These are phyloP conservation scores for Lysandra coridon DNA, from an alignment of 2,888 invertebrate genomes.

Conservation along the genomic window DNA sequence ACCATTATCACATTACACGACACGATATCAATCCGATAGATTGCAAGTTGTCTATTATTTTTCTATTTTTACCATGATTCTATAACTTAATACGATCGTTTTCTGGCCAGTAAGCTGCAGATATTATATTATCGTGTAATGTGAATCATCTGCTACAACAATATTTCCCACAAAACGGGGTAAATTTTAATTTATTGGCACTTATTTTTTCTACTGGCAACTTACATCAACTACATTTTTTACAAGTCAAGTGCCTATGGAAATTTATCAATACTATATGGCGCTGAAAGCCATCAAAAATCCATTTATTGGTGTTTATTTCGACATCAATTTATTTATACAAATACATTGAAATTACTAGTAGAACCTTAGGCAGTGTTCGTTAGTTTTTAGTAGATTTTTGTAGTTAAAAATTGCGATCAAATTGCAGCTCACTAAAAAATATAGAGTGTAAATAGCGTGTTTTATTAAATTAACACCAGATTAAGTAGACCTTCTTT, in stretches of 20 bases:
- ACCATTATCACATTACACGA: neutral
- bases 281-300: neutral
- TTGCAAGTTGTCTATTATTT: neutral
- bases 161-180: neutral
- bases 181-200: neutral
- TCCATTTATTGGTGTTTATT: neutral
- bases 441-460: neutral
- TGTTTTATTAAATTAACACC: neutral
- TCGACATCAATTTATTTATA: neutral
- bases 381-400: neutral
- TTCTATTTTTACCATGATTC: neutral
- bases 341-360: neutral
- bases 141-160: neutral
- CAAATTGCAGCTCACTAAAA: neutral
- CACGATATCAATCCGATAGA: neutral
- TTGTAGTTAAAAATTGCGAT: neutral
- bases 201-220: neutral
- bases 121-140: neutral
- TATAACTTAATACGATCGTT: no score
- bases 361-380: conserved; percentile 8
- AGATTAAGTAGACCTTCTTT: neutral
- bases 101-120: no score
- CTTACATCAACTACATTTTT: neutral
- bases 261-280: conserved; percentile 1
- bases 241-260: neutral